phyloP scores from a whole-genome alignment of 1,140 invertebrate genomes.

The Xylocopa sonorina region DNA sequence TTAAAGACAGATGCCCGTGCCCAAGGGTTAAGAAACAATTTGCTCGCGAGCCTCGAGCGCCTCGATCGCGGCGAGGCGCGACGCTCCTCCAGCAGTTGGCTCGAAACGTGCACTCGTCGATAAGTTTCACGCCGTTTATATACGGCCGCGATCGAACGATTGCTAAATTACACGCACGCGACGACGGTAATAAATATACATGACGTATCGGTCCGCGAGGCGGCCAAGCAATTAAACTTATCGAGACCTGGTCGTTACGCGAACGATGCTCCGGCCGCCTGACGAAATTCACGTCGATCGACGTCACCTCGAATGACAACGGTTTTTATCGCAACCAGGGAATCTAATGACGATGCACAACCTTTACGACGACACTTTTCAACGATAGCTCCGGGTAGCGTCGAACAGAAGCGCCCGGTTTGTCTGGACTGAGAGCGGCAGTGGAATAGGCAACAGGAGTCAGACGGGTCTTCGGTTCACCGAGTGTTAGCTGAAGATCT shows the following conservation, averaged over 20 bases:
- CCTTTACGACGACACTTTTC: too few relatives aligned
- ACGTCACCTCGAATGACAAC: not conserved
- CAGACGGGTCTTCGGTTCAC: too few relatives aligned
- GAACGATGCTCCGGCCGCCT: not conserved
- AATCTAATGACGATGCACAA: not conserved
- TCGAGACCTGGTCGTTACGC: not conserved
- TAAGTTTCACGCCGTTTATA: constrained; percentile 20
- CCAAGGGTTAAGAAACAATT: constrained; percentile 29
- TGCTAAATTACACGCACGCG: constrained; percentile 32
- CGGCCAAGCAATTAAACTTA: constrained; percentile 2
- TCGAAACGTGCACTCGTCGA: not conserved
- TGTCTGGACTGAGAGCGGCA: too few relatives aligned
- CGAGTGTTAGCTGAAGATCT: too few relatives aligned
- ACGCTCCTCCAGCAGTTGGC: not conserved
- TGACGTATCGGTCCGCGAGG: constrained; percentile 16
- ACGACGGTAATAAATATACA: constrained; percentile 22
- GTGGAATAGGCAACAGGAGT: too few relatives aligned
- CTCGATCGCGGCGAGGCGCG: not conserved
- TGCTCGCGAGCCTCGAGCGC: not conserved
- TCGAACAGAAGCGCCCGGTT: too few relatives aligned
- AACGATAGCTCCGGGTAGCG: not conserved
- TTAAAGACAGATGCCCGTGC: too few relatives aligned
- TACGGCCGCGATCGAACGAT: constrained; percentile 20
- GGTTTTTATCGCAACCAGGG: not conserved
- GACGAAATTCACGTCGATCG: constrained; percentile 10